Conservation (phyloP, 64 coral and sea anemone genomes). For the Pachyseris speciosa region DNA sequence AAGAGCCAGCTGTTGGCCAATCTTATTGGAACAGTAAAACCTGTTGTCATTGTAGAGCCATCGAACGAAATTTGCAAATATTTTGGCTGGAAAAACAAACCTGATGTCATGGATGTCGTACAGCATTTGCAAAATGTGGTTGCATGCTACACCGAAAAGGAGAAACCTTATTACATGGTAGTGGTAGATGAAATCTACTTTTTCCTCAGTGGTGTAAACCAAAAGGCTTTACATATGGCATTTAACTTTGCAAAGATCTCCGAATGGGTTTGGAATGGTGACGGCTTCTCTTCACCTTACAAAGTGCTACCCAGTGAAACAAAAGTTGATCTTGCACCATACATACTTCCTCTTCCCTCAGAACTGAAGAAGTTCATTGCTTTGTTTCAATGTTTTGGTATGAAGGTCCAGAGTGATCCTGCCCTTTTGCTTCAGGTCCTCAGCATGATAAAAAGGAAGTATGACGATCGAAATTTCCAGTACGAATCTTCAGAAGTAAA, state of each 20-base stretch:
- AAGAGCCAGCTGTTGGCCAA: slow-evolving; percentile 22
- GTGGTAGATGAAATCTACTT: slow-evolving; percentile 72
- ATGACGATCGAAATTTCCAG: neutral
- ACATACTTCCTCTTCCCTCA: slow-evolving; percentile 46
- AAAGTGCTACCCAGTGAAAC: slow-evolving; percentile 36
- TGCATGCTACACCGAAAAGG: slow-evolving; percentile 4
- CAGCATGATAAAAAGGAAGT: slow-evolving; percentile 18
- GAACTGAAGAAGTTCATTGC: neutral
- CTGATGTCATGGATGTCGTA: slow-evolving; percentile 32
- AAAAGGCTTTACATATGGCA: neutral
- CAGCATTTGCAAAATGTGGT: slow-evolving; percentile 55
- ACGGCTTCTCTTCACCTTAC: slow-evolving; percentile 73
- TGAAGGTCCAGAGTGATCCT: slow-evolving; percentile 35
- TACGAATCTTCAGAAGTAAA: slow-evolving; percentile 11
- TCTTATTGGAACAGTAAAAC: slow-evolving; percentile 73
- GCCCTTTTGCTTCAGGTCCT: slow-evolving; percentile 55
- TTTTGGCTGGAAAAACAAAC: slow-evolving; percentile 73
- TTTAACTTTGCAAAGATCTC: neutral
- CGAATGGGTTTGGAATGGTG: slow-evolving; percentile 84
- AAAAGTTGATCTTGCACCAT: slow-evolving; percentile 70
- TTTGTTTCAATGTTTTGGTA: slow-evolving; percentile 51
- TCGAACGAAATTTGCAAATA: neutral
- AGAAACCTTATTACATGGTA: slow-evolving; percentile 48
- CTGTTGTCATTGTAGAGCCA: slow-evolving; percentile 12
- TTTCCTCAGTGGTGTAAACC: slow-evolving; percentile 13